Percentiles rank a stretch among this genome's conserved stretches.
Conservation (phyloP, 1,140 invertebrate genomes). For the Drosophila santomea region DNA sequence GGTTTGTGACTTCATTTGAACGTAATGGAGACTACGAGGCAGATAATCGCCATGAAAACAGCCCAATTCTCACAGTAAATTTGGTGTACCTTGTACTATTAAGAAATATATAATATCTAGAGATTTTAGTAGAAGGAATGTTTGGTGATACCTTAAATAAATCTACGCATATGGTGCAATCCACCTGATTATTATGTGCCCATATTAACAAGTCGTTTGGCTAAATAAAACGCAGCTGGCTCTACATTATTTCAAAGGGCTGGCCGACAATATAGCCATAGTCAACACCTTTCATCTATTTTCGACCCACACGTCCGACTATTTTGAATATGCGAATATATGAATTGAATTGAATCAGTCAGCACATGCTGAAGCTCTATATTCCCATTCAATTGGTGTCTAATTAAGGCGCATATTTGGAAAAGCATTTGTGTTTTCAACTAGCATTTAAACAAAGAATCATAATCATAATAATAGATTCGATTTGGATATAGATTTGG, state of each 20-base stretch:
- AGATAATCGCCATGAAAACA: not conserved
- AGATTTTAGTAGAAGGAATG: too few species aligned
- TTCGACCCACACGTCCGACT: constrained; percentile 26
- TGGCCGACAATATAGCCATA: constrained; percentile 17
- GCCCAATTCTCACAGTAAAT: not conserved
- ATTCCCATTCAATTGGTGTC: constrained; percentile 5
- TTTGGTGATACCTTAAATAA: too few species aligned
- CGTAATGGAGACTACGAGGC: constrained; percentile 6
- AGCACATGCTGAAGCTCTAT: constrained; percentile 1
- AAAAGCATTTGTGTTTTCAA: constrained; percentile 12
- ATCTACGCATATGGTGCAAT: too few species aligned
- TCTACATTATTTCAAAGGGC: constrained; percentile 23
- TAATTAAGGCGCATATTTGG: not conserved
- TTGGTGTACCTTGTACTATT: too few species aligned
- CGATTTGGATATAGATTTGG: not conserved
- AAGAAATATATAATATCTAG: too few species aligned
- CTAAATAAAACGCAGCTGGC: constrained; percentile 16
- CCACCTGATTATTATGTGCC: not conserved
- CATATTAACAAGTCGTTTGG: constrained; percentile 4
- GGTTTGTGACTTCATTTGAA: constrained; percentile 18
- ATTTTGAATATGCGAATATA: constrained; percentile 10
- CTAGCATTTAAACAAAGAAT: constrained; percentile 11
- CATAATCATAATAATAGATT: constrained; percentile 11
- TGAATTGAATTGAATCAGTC: constrained; percentile 35
- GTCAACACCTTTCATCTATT: constrained; percentile 37